Conservation (phyloP, 2,113 vertebrate species). For the Conger conger region DNA sequence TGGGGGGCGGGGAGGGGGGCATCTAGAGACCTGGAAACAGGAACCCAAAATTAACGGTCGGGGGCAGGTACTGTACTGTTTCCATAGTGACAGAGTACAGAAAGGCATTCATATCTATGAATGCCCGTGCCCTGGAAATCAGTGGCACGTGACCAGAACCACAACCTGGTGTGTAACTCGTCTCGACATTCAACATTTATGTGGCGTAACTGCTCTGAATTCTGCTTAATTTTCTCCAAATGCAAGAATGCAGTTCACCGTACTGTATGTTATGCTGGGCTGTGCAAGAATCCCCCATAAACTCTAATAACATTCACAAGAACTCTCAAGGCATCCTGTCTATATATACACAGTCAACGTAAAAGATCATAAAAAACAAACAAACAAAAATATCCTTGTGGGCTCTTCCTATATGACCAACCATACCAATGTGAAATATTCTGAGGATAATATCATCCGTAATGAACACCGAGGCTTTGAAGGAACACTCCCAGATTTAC, state of each 20-base stretch:
- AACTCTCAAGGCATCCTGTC: not conserved
- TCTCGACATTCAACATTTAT: not conserved
- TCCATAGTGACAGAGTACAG: not conserved
- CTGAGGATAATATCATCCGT: not conserved
- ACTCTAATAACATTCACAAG: not conserved
- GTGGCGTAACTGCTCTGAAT: not conserved
- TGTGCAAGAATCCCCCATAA: not conserved
- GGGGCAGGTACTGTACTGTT: not conserved
- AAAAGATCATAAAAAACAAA: slow-evolving; percentile 1
- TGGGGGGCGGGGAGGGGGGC: no score
- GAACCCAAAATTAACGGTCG: not conserved
- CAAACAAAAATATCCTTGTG: not conserved
- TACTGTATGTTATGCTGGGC: not conserved
- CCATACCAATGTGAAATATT: not conserved
- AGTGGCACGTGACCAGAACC: not conserved
- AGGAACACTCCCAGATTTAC: not conserved
- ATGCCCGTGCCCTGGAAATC: not conserved
- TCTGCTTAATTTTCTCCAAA: not conserved
- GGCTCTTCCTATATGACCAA: not conserved
- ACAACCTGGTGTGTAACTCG: not conserved
- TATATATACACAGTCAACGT: slow-evolving; percentile 3
- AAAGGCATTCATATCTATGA: not conserved
- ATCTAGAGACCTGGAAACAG: not conserved
- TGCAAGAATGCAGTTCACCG: not conserved
- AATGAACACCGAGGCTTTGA: not conserved